These are phyloP conservation scores for Tricholauxania praeusta DNA, from an alignment of 2,888 invertebrate species.

Conservation along the genomic window DNA sequence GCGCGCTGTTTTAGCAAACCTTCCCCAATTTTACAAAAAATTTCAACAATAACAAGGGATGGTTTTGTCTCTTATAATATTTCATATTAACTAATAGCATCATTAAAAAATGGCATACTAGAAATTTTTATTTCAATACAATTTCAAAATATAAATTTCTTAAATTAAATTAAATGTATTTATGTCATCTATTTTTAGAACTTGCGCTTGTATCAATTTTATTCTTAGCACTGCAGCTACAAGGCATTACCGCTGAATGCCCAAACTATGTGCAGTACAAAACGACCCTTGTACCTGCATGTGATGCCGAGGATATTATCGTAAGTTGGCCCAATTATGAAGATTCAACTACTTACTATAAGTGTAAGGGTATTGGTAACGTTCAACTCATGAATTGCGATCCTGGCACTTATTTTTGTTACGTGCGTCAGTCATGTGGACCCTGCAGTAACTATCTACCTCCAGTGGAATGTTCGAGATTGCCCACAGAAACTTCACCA, in stretches of 20 bases:
- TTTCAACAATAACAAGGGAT: too few species aligned
- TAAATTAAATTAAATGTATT: too few species aligned
- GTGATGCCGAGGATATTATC: constrained; percentile 34
- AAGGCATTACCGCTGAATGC: too few species aligned
- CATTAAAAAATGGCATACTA: too few species aligned
- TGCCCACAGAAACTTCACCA: not conserved
- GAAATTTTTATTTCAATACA: too few species aligned
- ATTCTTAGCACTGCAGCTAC: too few species aligned
- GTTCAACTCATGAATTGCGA: constrained; percentile 45
- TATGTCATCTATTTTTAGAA: not conserved
- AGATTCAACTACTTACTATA: constrained; percentile 46
- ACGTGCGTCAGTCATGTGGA: constrained; percentile 55
- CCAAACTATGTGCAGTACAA: constrained; percentile 8
- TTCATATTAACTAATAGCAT: too few species aligned
- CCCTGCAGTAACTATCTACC: constrained; percentile 51
- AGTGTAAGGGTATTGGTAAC: constrained; percentile 43
- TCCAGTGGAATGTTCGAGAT: constrained; percentile 27
- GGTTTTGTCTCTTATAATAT: too few species aligned
- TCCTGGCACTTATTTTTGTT: constrained; percentile 49
- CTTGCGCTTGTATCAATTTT: constrained; percentile 16
- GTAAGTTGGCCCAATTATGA: constrained; percentile 53
- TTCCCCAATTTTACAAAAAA: too few species aligned
- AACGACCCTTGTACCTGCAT: constrained; percentile 45
- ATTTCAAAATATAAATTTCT: too few species aligned
- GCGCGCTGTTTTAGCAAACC: too few species aligned